Percentiles rank a stretch among this genome's conserved stretches.
Conservation (phyloP, 2,888 invertebrate genomes). For the Leptodirus hochenwartii region DNA sequence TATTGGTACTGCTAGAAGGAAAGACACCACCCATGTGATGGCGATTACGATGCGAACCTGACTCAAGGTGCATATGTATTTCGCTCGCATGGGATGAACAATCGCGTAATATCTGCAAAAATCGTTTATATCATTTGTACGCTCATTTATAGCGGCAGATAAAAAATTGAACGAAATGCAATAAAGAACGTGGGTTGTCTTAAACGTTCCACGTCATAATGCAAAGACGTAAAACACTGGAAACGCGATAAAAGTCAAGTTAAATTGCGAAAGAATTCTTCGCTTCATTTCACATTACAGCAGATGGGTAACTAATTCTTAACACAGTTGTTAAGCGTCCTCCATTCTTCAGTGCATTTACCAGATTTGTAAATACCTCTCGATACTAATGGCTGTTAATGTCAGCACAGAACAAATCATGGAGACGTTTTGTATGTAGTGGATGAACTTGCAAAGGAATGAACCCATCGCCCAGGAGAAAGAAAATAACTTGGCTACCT, state of each 20-base stretch:
- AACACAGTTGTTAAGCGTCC: too few relatives aligned
- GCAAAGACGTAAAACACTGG: too few relatives aligned
- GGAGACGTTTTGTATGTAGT: slow-evolving; percentile 54
- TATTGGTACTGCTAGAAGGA: slow-evolving; percentile 40
- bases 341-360: too few relatives aligned
- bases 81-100: slow-evolving; percentile 48
- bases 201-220: too few relatives aligned
- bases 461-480: slow-evolving; percentile 49
- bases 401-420: slow-evolving; percentile 55
- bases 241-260: too few relatives aligned
- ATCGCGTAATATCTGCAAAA: slow-evolving; percentile 47
- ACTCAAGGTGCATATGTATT: slow-evolving; percentile 46
- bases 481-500: slow-evolving; percentile 48
- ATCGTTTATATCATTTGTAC: slow-evolving; percentile 4
- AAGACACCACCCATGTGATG: slow-evolving; percentile 38
- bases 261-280: too few relatives aligned
- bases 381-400: slow-evolving; percentile 51
- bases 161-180: too few relatives aligned
- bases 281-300: too few relatives aligned
- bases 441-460: slow-evolving; percentile 45
- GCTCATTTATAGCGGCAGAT: too few relatives aligned
- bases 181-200: too few relatives aligned
- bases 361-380: too few relatives aligned
- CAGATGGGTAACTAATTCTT: too few relatives aligned
- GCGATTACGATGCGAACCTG: slow-evolving; percentile 41